phyloP scores from a whole-genome alignment of 2,888 invertebrate genomes.

The Charanyca ferruginea region DNA sequence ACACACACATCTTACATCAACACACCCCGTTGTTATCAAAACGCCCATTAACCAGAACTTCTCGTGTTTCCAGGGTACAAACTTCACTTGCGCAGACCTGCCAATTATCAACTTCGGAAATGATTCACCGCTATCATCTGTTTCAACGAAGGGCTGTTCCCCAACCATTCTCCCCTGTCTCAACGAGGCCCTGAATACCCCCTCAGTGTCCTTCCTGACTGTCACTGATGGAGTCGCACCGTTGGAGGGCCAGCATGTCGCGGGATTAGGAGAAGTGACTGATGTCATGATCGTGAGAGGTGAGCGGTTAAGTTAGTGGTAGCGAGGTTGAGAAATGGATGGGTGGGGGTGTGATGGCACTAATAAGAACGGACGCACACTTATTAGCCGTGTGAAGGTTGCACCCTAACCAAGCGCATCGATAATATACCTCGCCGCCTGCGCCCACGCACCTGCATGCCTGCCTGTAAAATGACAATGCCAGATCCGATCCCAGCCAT shows the following conservation, averaged over 20 bases:
- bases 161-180: conserved; percentile 39
- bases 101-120: conserved; percentile 45
- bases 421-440: too few species aligned
- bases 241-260: conserved; percentile 26
- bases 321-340: neutral
- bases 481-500: too few species aligned
- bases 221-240: neutral
- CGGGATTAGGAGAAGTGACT: conserved; percentile 20
- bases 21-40: too few species aligned
- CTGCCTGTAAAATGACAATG: too few species aligned
- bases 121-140: conserved; percentile 16
- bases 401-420: too few species aligned
- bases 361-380: too few species aligned
- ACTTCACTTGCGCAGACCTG: conserved; percentile 46
- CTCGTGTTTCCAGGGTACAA: conserved; percentile 37
- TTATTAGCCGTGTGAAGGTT: too few species aligned
- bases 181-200: conserved; percentile 9
- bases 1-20: too few species aligned
- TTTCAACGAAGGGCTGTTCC: conserved; percentile 19
- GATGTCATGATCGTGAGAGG: conserved; percentile 25
- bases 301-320: neutral
- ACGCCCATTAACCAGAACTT: neutral
- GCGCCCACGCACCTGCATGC: too few species aligned
- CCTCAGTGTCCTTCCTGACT: neutral
- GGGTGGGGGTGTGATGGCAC: neutral